Percentiles rank a stretch among this genome's conserved stretches.
These are phyloP conservation scores for Romanogobio albipinnatus DNA, from an alignment of 2,113 vertebrate species.

Conservation along the genomic window DNA sequence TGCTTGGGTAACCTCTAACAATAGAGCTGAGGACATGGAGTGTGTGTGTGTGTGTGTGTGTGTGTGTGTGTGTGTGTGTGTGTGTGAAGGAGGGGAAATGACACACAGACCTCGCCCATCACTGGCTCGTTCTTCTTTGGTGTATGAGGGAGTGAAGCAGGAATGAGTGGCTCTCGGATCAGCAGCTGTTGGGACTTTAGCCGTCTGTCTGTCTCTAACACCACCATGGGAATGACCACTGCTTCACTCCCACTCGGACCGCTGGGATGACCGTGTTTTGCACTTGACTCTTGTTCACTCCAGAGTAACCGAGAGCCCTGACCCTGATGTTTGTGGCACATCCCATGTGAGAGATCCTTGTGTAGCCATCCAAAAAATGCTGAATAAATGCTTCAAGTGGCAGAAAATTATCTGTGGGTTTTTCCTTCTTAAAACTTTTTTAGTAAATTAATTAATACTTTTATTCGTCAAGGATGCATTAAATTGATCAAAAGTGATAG, in stretches of 20 bases:
- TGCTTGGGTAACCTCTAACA: slow-evolving; percentile 50
- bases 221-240: background rate
- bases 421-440: background rate
- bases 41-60: background rate
- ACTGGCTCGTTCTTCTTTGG: background rate
- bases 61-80: too few relatives aligned
- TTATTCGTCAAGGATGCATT: background rate
- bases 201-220: background rate
- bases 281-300: background rate
- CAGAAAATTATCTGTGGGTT: background rate
- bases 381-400: background rate
- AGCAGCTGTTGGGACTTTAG: background rate
- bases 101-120: background rate
- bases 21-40: slow-evolving; percentile 37
- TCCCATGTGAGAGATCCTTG: background rate
- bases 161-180: slow-evolving; percentile 33
- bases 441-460: background rate
- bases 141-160: slow-evolving; percentile 9
- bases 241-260: background rate
- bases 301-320: background rate
- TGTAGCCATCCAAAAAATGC: background rate
- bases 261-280: background rate
- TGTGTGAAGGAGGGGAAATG: background rate
- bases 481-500: background rate
- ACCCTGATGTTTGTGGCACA: background rate